These are phyloP conservation scores for Myioborus miniatus DNA, from an alignment of 2,797 vertebrate species.

Conservation along the genomic window DNA sequence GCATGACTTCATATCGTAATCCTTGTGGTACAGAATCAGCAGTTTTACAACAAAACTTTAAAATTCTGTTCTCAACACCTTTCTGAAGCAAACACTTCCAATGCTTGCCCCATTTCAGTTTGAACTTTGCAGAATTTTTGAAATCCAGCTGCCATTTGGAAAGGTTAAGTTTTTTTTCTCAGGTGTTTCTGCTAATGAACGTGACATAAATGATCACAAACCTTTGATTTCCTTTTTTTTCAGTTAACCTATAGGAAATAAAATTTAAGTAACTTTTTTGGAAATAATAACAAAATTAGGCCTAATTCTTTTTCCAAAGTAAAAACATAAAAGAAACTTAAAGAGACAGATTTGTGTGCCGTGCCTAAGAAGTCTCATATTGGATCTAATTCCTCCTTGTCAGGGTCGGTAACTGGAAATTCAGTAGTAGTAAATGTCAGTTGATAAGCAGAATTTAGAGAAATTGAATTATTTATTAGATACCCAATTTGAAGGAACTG, in stretches of 20 bases:
- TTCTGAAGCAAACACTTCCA: neutral
- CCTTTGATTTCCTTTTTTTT: neutral
- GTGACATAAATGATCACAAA: accelerated
- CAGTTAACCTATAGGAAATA: neutral
- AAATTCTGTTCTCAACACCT: neutral
- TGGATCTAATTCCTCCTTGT: neutral
- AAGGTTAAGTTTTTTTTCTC: neutral
- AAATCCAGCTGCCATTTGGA: neutral
- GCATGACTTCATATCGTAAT: neutral
- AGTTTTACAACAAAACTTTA: neutral
- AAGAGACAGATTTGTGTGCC: neutral
- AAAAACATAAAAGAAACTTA: neutral
- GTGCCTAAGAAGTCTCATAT: neutral
- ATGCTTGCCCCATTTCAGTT: neutral
- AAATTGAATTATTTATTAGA: conserved; percentile 32
- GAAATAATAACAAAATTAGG: neutral
- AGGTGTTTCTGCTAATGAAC: neutral
- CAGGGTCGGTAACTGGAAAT: neutral
- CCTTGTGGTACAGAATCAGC: neutral
- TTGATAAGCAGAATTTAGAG: neutral
- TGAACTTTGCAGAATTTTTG: neutral
- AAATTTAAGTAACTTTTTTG: neutral
- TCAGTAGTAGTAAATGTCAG: conserved; percentile 5
- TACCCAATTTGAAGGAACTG: neutral
- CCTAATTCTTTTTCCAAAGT: neutral